These are phyloP conservation scores for Hydrocynus forskahlii DNA, from an alignment of 2,797 vertebrate species.

Conservation along the genomic window DNA sequence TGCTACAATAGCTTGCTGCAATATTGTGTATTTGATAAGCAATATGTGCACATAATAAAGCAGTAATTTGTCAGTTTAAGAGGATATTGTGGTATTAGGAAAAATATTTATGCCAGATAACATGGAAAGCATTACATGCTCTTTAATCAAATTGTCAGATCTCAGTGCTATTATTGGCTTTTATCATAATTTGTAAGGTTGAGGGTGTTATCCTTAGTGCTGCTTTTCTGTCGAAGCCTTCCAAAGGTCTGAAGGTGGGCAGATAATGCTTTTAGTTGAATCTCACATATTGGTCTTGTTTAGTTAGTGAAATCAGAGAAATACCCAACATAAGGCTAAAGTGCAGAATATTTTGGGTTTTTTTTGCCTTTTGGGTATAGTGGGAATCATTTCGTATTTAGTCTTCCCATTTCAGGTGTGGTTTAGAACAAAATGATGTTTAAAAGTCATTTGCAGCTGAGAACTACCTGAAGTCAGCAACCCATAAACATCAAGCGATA, in stretches of 20 bases:
- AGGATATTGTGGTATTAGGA: background rate
- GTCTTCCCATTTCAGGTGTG: background rate
- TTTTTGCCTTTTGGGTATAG: too few relatives aligned
- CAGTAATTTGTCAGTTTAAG: background rate
- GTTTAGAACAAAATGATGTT: background rate
- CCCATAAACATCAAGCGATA: background rate
- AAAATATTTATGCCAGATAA: background rate
- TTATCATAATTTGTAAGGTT: constrained; percentile 10
- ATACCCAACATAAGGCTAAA: too few relatives aligned
- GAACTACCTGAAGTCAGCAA: background rate
- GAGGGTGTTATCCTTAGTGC: constrained; percentile 23
- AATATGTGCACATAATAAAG: background rate
- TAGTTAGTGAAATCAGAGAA: background rate
- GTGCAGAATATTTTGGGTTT: too few relatives aligned
- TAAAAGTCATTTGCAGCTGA: background rate
- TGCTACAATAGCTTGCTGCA: background rate
- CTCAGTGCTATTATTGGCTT: background rate
- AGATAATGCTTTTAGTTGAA: constrained; percentile 21
- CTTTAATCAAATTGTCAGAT: constrained; percentile 11
- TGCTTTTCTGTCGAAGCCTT: constrained; percentile 9
- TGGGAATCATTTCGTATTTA: too few relatives aligned
- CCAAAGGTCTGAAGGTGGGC: constrained; percentile 3
- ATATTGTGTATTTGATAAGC: background rate
- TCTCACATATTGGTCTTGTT: constrained; percentile 6
- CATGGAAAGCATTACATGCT: background rate